Evolutionary conservation across 2,888 invertebrate species (phyloP), one percentile per base, ranked within the genome.

Genomic region (Cecidostiba fungosa): DNA sequence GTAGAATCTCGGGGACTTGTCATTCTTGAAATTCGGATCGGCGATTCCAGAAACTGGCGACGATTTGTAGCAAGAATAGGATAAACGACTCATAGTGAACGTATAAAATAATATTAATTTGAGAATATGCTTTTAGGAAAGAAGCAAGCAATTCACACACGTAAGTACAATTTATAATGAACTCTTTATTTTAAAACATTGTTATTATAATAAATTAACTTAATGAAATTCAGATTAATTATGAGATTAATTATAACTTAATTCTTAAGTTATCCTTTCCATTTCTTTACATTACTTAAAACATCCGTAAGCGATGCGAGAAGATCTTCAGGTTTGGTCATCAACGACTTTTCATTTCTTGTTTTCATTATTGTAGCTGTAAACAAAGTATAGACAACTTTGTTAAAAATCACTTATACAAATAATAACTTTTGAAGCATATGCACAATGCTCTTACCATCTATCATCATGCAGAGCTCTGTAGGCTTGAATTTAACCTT

Each of bases 401-500:
- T 47, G 47, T n/a, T 73, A 29, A 3, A 0, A 23, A 47, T 23
- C 29, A 47, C 14, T 26, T 10, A 47, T 26, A 1, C 23, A n/a
- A 29, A 10, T 3, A 73, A 39, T 39, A n/a, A 19, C 1, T n/a
- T 23, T 73, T 10, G 0, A 73, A 39, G 8, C 47, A 47, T 47
- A 0, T 23, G 23, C 23, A 12, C 5, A 47, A 26, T 39, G n/a
- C 1, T 36, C 12, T 73, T 73, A 73, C 73, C 73, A 12, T 73
- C 39, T 5, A 73, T 73, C 26, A 47, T 43, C 23, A 43, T 73
- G 26, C 73, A 73, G n/a, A 73, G 6, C 73, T 73, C 43, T 10
- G 73, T 73, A 26, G 73, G 73, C 47, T 73, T 73, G 26, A 73
- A 73, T 43, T 73, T 73, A 14, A 43, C 14, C n/a, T 73, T 73